These are phyloP conservation scores for Diaperis boleti DNA, from an alignment of 2,888 invertebrate species.

Conservation along the genomic window DNA sequence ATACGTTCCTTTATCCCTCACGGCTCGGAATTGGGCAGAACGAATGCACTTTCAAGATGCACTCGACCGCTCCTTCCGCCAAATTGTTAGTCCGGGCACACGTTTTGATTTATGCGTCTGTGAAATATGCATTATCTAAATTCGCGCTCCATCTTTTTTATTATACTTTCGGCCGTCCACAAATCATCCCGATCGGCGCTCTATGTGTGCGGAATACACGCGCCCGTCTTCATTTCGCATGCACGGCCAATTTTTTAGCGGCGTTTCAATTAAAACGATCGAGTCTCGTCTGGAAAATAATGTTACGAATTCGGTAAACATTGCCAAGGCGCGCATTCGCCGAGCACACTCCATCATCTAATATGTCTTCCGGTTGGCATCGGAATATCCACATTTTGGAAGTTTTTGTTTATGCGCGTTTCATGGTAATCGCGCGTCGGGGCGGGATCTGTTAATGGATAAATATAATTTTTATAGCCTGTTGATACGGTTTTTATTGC, in stretches of 20 bases:
- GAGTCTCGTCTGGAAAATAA: conserved; percentile 36
- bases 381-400: conserved; percentile 60
- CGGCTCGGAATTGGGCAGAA: not conserved
- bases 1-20: too few relatives aligned
- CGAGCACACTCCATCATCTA: conserved; percentile 59
- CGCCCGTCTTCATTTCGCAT: conserved; percentile 34
- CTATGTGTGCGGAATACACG: conserved; percentile 53
- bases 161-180: conserved; percentile 62
- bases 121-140: conserved; percentile 67
- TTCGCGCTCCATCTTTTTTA: conserved; percentile 66
- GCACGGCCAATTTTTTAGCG: not conserved
- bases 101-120: conserved; percentile 64
- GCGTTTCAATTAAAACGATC: conserved; percentile 30
- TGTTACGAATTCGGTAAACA: conserved; percentile 40
- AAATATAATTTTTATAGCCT: conserved; percentile 34
- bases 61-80: conserved; percentile 53
- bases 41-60: conserved; percentile 17
- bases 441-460: conserved; percentile 45
- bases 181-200: conserved; percentile 62
- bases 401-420: conserved; percentile 60
- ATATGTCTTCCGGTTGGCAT: conserved; percentile 64
- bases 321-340: conserved; percentile 55
- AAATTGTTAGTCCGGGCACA: conserved; percentile 63
- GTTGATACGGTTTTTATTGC: conserved; percentile 22
- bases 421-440: conserved; percentile 57